phyloP scores from a whole-genome alignment of 2,113 vertebrate genomes.

The Semnopithecus entellus region DNA sequence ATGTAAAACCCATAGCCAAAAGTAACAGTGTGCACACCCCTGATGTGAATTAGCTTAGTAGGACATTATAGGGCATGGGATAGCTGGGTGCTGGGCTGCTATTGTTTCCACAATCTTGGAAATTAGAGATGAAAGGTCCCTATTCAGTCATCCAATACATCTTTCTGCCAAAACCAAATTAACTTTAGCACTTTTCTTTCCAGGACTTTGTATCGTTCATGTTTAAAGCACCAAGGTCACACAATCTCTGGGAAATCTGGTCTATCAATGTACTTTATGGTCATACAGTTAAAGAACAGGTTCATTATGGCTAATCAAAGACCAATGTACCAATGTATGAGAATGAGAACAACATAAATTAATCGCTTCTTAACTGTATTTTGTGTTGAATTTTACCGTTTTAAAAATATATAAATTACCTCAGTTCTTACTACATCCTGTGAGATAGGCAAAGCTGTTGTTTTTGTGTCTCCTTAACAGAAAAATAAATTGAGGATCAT shows the following conservation, averaged over 20 bases:
- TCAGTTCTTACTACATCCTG: neutral
- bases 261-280: neutral
- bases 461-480: neutral
- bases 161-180: conserved; percentile 46
- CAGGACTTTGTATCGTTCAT: neutral
- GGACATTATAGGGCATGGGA: neutral
- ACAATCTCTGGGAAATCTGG: neutral
- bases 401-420: neutral
- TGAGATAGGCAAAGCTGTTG: neutral
- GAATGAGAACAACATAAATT: neutral
- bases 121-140: conserved; percentile 3
- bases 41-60: neutral
- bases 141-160: neutral
- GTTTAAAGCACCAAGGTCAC: conserved; percentile 28
- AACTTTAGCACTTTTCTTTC: conserved; percentile 19
- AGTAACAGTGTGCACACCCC: neutral
- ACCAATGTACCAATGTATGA: neutral
- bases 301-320: neutral
- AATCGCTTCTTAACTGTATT: neutral
- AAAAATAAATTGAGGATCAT: neutral
- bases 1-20: neutral
- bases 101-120: neutral
- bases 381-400: neutral
- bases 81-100: neutral
- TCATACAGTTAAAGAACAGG: neutral